Base-by-base conservation (phyloP, 1,140 invertebrate species). In the Dinoponera quadriceps region DNA sequence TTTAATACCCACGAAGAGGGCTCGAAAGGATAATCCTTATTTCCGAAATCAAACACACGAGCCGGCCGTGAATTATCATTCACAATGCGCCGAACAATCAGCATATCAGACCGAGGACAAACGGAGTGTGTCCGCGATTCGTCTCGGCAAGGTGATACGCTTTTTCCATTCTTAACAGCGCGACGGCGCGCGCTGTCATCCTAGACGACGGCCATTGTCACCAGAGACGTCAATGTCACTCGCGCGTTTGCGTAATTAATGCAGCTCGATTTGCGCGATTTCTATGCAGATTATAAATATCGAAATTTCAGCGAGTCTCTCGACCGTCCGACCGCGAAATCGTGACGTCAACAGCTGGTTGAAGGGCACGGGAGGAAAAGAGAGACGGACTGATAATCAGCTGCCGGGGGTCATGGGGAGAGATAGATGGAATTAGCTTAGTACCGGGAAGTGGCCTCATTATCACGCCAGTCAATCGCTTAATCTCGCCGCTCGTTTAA, bases 391-490 rank as follows among this genome's bases (percentile, higher is more conserved):
- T 89, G 78, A 88, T 75, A n/a, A 65, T 81, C 59, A 11, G 54
- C 65, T 85, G 33, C 73, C 51, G 49, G 49, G 81, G 72, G 71
- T 72, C 73, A 71, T 63, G 78, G 71, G n/a, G 71, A 85, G 87
- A 85, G 71, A 82, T 63, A 62, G 71, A 60, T 66, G 82, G 90
- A 90, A 92, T 91, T 89, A 90, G 85, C 84, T 91, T 90, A 92
- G 88, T 87, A 87, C 89, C 91, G 89, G 91, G 90, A 92, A 92
- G 90, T 92, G 90, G 83, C 89, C 90, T 92, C 90, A 89, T 92
- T 92, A 92, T 91, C 87, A 91, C 91, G 83, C 91, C 90, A 91
- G 90, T 90, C 90, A 92, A 92, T 92, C 89, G 89, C 89, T 91
- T 92, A 92, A 92, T 91, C 90, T 91, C 84, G 68, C 73, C 82